Evolutionary conservation across 2,888 invertebrate species (phyloP).

Genomic region (Xanthorhoe spadicearia): DNA sequence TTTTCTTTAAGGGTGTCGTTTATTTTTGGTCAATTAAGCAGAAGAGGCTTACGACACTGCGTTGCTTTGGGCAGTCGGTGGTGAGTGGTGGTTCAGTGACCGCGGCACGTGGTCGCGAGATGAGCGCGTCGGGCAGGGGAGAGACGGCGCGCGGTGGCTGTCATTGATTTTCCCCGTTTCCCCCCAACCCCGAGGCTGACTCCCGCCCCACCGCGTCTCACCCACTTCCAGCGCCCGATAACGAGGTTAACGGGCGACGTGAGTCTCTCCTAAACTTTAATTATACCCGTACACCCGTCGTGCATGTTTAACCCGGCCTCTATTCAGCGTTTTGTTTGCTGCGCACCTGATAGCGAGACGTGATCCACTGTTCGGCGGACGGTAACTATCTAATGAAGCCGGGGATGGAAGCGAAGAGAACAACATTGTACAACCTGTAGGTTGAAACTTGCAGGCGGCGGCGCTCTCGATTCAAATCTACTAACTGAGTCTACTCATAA

Average conservation of each 20-base stretch:
- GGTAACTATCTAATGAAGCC: conserved; percentile 72
- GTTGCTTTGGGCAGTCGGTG: conserved; percentile 36
- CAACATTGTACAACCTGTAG: conserved; percentile 55
- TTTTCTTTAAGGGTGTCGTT: conserved; percentile 39
- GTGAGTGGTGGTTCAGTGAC: conserved; percentile 73
- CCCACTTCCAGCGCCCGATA: conserved; percentile 85
- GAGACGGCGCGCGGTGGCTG: conserved; percentile 84
- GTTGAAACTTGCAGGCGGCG: conserved; percentile 48
- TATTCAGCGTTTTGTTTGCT: conserved; percentile 81
- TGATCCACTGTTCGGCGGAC: conserved; percentile 70
- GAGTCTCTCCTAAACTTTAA: conserved; percentile 85
- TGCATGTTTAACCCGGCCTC: conserved; percentile 83
- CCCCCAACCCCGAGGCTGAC: conserved; percentile 69
- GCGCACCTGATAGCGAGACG: conserved; percentile 78
- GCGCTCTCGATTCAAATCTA: conserved; percentile 59
- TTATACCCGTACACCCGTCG: conserved; percentile 83
- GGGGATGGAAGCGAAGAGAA: conserved; percentile 63
- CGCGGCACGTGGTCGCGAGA: conserved; percentile 83
- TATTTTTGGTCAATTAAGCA: conserved; percentile 42
- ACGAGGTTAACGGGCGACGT: conserved; percentile 86
- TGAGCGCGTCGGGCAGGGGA: conserved; percentile 81
- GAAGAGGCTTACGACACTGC: conserved; percentile 28
- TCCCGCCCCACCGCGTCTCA: conserved; percentile 81
- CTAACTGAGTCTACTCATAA: conserved; percentile 64
- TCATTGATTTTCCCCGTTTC: conserved; percentile 83